Evolutionary conservation across 2,113 vertebrate genomes (phyloP).

Genomic region (Oxygymnocypris stewartii): DNA sequence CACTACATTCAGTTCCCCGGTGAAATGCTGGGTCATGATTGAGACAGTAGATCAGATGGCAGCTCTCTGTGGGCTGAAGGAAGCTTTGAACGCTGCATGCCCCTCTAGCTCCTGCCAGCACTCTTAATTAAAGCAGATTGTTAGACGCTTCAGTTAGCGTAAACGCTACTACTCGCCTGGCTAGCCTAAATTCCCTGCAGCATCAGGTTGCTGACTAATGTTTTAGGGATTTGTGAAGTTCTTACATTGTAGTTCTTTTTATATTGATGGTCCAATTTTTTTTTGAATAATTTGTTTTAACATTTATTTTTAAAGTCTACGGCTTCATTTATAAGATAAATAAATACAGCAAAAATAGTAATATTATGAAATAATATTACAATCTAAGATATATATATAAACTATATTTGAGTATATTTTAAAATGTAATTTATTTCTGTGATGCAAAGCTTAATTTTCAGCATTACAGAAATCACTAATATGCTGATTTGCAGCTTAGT

Average conservation of each 20-base stretch:
- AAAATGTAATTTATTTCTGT: too few species aligned
- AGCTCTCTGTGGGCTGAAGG: slow-evolving; percentile 16
- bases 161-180: background rate
- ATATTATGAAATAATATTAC: background rate
- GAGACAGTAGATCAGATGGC: background rate
- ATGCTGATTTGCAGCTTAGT: too few species aligned
- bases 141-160: slow-evolving; percentile 25
- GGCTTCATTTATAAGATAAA: too few species aligned
- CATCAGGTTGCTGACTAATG: background rate
- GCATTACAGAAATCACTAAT: too few species aligned
- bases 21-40: background rate
- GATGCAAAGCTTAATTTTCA: background rate
- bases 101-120: slow-evolving; percentile 10
- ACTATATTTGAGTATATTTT: too few species aligned
- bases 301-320: too few species aligned
- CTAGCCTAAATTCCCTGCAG: background rate
- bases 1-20: background rate
- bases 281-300: too few species aligned
- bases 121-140: slow-evolving; percentile 37
- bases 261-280: background rate
- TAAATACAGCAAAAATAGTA: too few species aligned
- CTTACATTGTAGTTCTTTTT: background rate
- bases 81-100: slow-evolving; percentile 28
- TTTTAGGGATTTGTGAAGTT: background rate
- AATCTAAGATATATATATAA: too few species aligned